Conservation (phyloP, 2,797 vertebrate species). For the Sebastes matsubarae region DNA sequence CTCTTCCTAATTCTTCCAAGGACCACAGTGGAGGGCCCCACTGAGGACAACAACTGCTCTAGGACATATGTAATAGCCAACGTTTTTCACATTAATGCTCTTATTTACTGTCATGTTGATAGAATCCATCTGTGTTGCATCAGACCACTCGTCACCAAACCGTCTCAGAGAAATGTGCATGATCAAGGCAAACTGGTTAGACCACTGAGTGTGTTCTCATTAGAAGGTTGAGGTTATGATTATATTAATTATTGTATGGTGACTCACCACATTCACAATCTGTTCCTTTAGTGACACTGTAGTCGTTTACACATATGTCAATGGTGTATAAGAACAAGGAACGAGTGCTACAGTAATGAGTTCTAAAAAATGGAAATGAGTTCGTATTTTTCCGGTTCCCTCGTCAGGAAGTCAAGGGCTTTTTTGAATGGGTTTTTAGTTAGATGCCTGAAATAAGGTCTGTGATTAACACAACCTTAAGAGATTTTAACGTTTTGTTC, state of each 20-base stretch:
- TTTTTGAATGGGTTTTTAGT: too few species aligned
- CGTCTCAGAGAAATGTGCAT: not conserved
- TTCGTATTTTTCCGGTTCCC: too few species aligned
- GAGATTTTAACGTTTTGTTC: too few species aligned
- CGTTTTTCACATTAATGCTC: not conserved
- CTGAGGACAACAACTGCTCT: not conserved
- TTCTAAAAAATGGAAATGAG: too few species aligned
- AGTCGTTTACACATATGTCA: not conserved
- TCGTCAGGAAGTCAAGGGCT: too few species aligned
- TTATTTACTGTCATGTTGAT: not conserved
- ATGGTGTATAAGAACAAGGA: not conserved
- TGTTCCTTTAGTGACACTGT: not conserved
- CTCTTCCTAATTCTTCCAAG: too few species aligned
- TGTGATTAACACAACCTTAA: too few species aligned
- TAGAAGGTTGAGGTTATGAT: too few species aligned
- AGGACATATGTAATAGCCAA: not conserved
- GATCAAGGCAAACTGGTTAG: not conserved
- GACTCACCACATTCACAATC: not conserved
- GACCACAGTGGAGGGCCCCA: too few species aligned
- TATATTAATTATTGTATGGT: not conserved
- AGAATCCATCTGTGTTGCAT: not conserved
- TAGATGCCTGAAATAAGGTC: too few species aligned
- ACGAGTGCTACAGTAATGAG: too few species aligned
- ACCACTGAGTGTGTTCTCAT: not conserved
- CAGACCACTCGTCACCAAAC: not conserved